Evolutionary conservation across 2,888 invertebrate genomes (phyloP), one percentile per base, ranked within the genome.

Genomic region (Ornithoptera alexandrae): DNA sequence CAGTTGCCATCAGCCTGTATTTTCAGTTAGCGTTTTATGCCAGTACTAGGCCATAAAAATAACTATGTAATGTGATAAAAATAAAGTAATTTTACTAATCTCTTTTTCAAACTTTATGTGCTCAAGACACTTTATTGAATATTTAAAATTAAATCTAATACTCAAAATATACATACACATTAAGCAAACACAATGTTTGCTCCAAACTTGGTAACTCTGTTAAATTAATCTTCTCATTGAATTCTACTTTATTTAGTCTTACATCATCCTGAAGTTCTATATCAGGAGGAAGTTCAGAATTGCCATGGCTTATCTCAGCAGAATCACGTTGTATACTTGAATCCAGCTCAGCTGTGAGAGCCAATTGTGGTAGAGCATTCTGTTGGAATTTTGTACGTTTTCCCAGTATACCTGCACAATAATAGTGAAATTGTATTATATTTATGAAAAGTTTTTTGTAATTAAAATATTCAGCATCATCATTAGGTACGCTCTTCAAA

Each of bases 381-480:
- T 95, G 94, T 84, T 99, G 99, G 83, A 95, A 98, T 78, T 96
- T 96, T 12, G 99, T 99, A 73, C 99, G 94, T 83, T 97, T 96
- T 0, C 99, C 99, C 75, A 99, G 88, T 53, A 96, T 94, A 75
- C 98, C 97, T 91, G 72, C 59, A 71, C 78, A 24, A 53, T 53
- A 12, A 46, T 46, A 46, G 15, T 15, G 15, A 46, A 46, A 15
- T 3, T 4, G 15, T 46, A 46, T 46, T 4, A 15, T 46, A 15
- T 12, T 46, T 15, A 4, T 12, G 12, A 15, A 46, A 46, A 46
- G 4, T 12, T 46, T 46, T 46, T 46, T 17, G 15, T 46, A 15
- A 46, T 46, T 3, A 30, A 30, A 30, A 4, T 30, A 3, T 30
- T 30, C 30, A 30, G 30, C 30, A 30, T 30, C 30, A 30, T 30